Base-by-base conservation (phyloP, 1,140 invertebrate genomes). In the Drosophila ambigua region DNA sequence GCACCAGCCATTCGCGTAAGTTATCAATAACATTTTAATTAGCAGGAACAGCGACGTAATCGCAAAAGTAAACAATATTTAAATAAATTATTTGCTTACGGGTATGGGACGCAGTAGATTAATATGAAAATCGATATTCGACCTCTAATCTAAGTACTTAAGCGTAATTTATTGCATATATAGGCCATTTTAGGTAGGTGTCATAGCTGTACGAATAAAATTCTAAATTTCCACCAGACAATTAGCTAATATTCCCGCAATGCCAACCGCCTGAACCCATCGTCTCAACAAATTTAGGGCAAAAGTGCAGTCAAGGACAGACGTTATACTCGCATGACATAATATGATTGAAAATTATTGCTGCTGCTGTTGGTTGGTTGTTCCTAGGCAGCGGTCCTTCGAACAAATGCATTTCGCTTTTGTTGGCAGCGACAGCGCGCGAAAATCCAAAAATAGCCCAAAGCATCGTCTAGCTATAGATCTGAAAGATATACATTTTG, bases 1-100 rank as follows among this genome's bases (percentile, higher is more conserved):
- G 43, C 81, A 85, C 41, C 77, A 85, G 46, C 63, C 80, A 58
- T 85, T 85, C 59, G 81, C 81, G 81, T 85, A 77, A 85, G 81
- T 84, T 69, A 46, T 61, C 58, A 80, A 68, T 64, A 72, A 72
- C 50, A 63, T 60, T 66, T 52, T 45, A 77, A 65, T 77, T 65
- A 72, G 61, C 26, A 45, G 8, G 64, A 16, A 44, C n/a, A 45
- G 50, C 62, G 41, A 50, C 59, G 49, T 69, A 67, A 66, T 73
- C 51, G 20, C n/a, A 62, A 53, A 52, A 7, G 44, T 15, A 51
- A 53, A 76, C 54, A 62, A 28, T 8, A 64, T 45, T 31, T 31
- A 11, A 35, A 35, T 35, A 35, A 11, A 8, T 11, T 35, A 39
- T 13, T 39, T 28, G 7, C 11, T 4, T 39, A 39, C 35, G 31